Conservation (phyloP, 1,140 invertebrate species). For the Micrasema minimum region DNA sequence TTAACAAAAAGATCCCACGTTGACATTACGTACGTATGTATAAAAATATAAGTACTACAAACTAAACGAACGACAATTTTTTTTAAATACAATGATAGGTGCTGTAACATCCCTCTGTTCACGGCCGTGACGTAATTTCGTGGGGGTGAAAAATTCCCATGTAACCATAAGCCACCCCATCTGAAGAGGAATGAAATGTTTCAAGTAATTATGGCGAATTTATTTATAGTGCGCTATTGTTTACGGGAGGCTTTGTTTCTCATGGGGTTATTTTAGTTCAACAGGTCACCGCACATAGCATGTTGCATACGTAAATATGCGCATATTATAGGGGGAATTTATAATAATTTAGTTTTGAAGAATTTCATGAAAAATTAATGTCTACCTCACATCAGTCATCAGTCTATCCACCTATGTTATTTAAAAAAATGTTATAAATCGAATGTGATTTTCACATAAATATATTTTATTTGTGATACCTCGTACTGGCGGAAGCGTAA, state of each 20-base stretch:
- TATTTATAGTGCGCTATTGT: constrained; percentile 40
- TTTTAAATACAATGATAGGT: no score
- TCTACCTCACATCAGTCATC: no score
- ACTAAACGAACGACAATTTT: no score
- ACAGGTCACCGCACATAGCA: constrained; percentile 45
- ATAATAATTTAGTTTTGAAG: neutral
- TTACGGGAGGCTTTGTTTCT: constrained; percentile 31
- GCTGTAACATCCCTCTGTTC: constrained; percentile 15
- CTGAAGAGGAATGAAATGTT: constrained; percentile 33
- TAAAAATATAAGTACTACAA: no score
- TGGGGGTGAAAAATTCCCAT: constrained; percentile 44
- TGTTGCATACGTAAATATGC: constrained; percentile 15
- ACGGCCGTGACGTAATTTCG: neutral
- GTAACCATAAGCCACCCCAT: constrained; percentile 38
- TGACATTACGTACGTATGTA: no score
- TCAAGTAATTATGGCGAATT: constrained; percentile 40
- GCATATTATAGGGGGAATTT: constrained; percentile 6
- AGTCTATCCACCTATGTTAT: no score
- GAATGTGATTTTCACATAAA: no score
- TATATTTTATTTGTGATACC: no score
- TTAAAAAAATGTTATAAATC: no score
- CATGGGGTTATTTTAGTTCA: constrained; percentile 33
- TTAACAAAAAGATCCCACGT: no score
- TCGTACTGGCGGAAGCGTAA: no score
- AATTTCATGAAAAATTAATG: constrained; percentile 11